Conservation (phyloP, 2,113 vertebrate species). For the Cacatua alba region DNA sequence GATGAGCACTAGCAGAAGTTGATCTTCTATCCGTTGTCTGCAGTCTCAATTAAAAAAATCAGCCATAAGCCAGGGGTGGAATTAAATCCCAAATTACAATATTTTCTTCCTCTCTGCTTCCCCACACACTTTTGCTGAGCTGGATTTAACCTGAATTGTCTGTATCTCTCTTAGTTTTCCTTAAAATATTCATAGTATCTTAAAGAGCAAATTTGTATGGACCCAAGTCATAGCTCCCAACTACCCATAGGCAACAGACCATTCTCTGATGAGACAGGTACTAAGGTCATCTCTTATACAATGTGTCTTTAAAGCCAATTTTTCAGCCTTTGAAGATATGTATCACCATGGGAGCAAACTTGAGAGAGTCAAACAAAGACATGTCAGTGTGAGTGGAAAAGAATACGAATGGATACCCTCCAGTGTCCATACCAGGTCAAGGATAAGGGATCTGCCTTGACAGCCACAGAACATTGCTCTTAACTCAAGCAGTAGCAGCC, state of each 20-base stretch:
- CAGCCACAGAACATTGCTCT: neutral
- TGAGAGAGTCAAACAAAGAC: neutral
- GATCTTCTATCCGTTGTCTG: neutral
- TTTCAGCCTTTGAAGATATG: neutral
- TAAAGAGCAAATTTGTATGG: neutral
- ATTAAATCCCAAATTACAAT: neutral
- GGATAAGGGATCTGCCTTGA: neutral
- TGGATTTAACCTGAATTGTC: neutral
- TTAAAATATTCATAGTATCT: neutral
- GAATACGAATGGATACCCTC: neutral
- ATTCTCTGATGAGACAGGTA: neutral
- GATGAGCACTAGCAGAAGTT: neutral
- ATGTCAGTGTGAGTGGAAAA: neutral
- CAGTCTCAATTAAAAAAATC: neutral
- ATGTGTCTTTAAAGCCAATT: neutral
- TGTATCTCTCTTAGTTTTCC: neutral
- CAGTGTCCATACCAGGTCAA: neutral
- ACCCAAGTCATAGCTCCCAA: neutral
- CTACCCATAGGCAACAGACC: neutral
- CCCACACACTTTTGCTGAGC: fast-evolving
- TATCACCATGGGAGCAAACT: neutral
- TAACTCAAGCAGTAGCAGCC: neutral
- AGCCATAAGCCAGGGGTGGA: neutral
- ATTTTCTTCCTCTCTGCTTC: neutral
- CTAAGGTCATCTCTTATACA: neutral